Conservation (phyloP, 2,797 vertebrate species). For the Brotogeris chrysoptera region DNA sequence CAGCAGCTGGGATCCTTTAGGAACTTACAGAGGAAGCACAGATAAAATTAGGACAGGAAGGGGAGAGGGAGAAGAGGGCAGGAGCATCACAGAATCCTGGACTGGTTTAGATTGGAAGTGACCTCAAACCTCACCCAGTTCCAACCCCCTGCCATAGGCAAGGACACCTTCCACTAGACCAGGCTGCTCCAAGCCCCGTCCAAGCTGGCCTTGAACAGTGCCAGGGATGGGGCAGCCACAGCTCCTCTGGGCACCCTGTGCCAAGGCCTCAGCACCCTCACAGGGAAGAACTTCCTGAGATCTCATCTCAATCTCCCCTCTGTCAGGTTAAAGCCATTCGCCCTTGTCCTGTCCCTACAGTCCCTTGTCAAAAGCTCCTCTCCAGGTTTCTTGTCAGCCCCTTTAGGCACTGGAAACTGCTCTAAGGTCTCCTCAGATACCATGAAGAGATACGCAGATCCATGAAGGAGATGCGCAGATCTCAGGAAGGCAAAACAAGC, state of each 20-base stretch:
- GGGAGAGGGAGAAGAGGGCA: neutral
- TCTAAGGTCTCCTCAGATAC: neutral
- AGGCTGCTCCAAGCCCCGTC: neutral
- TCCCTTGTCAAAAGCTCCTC: neutral
- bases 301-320: no score
- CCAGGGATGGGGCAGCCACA: neutral
- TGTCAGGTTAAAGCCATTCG: no score
- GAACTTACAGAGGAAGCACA: constrained; percentile 55
- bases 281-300: no score
- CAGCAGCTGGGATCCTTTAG: constrained; percentile 55
- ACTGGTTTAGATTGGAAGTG: neutral
- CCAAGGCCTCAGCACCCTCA: no score
- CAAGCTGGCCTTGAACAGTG: neutral
- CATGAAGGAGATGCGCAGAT: no score
- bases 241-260: neutral
- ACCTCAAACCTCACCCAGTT: neutral
- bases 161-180: neutral
- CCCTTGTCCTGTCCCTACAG: no score
- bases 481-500: accelerated
- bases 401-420: neutral
- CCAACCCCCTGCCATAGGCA: neutral
- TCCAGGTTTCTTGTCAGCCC: neutral
- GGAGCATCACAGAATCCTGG: neutral
- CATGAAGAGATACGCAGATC: neutral
- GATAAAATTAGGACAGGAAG: neutral